phyloP scores from a whole-genome alignment of 2,113 vertebrate genomes.

The Gnathonemus echidnorhynchus region DNA sequence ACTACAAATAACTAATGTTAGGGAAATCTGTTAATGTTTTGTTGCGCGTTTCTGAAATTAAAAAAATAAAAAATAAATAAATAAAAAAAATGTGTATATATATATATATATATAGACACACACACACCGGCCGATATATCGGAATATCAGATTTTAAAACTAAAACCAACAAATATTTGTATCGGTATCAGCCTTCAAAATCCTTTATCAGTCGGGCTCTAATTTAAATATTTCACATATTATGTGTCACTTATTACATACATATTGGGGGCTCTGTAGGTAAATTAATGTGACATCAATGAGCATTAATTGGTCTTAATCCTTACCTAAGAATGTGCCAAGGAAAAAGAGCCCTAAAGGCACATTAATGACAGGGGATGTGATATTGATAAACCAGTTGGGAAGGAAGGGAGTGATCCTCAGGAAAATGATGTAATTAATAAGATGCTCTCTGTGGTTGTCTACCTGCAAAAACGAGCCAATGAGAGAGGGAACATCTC shows the following conservation, averaged over 20 bases:
- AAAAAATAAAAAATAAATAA: too few species aligned
- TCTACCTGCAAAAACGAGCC: conserved; percentile 72
- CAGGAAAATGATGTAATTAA: conserved; percentile 98
- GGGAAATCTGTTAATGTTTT: too few species aligned
- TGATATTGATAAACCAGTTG: conserved; percentile 99
- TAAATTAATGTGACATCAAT: not conserved
- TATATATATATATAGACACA: too few species aligned
- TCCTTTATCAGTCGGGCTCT: too few species aligned
- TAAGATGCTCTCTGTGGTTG: conserved; percentile 88
- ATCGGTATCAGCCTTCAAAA: too few species aligned
- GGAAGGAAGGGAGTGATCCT: conserved; percentile 97
- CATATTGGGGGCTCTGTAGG: not conserved
- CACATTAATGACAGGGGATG: conserved; percentile 96
- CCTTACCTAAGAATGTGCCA: conserved; percentile 95
- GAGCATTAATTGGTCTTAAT: not conserved
- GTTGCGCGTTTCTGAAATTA: too few species aligned
- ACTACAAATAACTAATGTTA: too few species aligned
- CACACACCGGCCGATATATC: too few species aligned
- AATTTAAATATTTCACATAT: not conserved
- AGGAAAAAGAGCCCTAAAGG: conserved; percentile 94
- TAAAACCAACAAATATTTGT: too few species aligned
- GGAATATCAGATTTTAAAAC: too few species aligned
- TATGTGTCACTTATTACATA: not conserved
- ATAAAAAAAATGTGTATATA: too few species aligned
- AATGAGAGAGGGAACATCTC: conserved; percentile 4